phyloP scores from a whole-genome alignment of 2,797 vertebrate genomes.

The Halcyon smyrnensis region DNA sequence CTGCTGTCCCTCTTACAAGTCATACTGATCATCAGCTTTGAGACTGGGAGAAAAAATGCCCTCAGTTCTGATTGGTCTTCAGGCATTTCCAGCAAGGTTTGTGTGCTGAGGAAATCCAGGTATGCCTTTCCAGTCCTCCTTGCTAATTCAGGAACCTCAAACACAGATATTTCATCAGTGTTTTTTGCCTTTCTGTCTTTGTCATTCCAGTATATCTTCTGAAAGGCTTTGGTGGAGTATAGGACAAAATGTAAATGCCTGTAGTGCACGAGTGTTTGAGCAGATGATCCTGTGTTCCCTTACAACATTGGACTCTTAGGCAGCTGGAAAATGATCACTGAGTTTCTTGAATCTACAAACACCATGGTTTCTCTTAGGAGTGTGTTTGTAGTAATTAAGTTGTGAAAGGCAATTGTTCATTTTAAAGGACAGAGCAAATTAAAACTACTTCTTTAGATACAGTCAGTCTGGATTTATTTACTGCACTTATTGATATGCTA shows the following conservation, averaged over 20 bases:
- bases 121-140: not conserved
- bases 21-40: not conserved
- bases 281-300: not conserved
- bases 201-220: not conserved
- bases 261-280: not conserved
- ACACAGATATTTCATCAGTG: not conserved
- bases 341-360: not conserved
- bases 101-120: not conserved
- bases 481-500: not conserved
- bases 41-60: not conserved
- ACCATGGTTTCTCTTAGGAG: not conserved
- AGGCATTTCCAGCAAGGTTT: not conserved
- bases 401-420: not conserved
- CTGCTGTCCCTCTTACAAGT: not conserved
- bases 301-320: not conserved
- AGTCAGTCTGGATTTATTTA: not conserved
- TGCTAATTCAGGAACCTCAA: not conserved
- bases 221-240: not conserved
- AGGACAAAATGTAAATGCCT: not conserved
- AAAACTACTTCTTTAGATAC: not conserved
- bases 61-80: not conserved
- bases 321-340: not conserved
- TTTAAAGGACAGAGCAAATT: not conserved
- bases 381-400: not conserved
- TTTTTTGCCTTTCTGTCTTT: not conserved